phyloP scores from a whole-genome alignment of 2,797 vertebrate genomes.

The Oreochromis mossambicus region DNA sequence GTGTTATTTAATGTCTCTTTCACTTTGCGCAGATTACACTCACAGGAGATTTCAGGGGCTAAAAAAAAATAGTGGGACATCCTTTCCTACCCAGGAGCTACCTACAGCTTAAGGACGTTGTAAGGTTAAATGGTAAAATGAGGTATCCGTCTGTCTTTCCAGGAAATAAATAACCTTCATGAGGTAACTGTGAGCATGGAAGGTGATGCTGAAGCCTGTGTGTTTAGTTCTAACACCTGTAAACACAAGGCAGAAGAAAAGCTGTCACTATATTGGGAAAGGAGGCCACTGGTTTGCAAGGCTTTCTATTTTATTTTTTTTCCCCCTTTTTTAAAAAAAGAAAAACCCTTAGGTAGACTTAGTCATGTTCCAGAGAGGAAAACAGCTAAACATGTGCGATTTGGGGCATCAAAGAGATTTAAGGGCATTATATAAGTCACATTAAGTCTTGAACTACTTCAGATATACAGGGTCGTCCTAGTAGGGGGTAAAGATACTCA shows the following conservation, averaged over 20 bases:
- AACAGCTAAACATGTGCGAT: not conserved
- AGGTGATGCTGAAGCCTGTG: not conserved
- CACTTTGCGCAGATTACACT: not conserved
- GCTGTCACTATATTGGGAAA: not conserved
- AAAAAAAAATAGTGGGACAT: not conserved
- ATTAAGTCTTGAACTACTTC: not conserved
- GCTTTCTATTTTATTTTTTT: not conserved
- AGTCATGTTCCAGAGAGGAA: not conserved
- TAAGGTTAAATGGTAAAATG: not conserved
- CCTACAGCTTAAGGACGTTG: not conserved
- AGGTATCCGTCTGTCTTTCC: not conserved
- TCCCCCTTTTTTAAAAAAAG: not conserved
- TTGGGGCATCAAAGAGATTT: not conserved
- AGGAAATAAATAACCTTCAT: not conserved
- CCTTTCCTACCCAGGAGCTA: not conserved
- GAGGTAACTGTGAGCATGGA: not conserved
- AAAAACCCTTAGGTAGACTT: not conserved
- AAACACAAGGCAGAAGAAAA: not conserved
- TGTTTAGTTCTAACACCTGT: not conserved
- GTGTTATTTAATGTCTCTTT: not conserved
- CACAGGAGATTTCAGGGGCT: not conserved
- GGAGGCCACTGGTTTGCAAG: not conserved
- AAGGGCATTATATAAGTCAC: constrained; percentile 12
- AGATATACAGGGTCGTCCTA: constrained; percentile 16
- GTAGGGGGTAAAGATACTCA: constrained; percentile 36